Conservation (phyloP, 2,113 vertebrate species). For the Pseudois nayaur region DNA sequence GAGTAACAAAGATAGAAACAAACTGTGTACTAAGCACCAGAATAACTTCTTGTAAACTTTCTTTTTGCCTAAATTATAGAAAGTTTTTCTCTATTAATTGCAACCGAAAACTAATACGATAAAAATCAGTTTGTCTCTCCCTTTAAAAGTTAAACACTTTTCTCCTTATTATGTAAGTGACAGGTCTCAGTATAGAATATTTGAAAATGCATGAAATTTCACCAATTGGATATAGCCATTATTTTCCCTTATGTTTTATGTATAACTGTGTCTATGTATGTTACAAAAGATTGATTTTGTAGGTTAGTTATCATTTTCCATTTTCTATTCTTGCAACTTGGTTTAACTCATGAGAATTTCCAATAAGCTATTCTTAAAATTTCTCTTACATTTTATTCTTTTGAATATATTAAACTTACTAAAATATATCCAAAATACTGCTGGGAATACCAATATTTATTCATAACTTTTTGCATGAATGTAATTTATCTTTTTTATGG, state of each 20-base stretch:
- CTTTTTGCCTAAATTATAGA: background rate
- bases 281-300: background rate
- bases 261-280: background rate
- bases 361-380: background rate
- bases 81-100: background rate
- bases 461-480: background rate
- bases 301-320: background rate
- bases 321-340: background rate
- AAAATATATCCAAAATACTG: background rate
- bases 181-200: background rate
- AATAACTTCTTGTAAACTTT: background rate
- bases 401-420: background rate
- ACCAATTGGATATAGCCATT: background rate
- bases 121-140: background rate
- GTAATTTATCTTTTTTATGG: background rate
- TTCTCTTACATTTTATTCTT: background rate
- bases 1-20: background rate
- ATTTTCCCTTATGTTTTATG: background rate
- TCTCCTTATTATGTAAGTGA: background rate
- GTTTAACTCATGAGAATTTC: background rate
- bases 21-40: background rate
- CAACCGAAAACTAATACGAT: background rate
- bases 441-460: background rate
- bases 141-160: background rate
- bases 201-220: background rate